phyloP scores from a whole-genome alignment of 1,140 invertebrate species.

The Brachionus koreanus region DNA sequence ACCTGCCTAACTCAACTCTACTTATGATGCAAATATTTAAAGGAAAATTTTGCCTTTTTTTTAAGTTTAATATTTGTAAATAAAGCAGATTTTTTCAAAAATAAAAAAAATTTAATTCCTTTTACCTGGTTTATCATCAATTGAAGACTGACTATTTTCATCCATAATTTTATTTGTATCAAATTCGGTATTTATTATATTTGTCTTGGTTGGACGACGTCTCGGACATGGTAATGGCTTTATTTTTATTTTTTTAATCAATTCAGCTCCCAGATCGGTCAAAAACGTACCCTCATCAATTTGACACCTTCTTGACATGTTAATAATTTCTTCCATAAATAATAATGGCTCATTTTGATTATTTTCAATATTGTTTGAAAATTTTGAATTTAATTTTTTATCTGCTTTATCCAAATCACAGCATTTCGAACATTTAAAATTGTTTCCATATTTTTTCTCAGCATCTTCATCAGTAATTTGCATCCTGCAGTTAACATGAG shows the following conservation, averaged over 20 bases:
- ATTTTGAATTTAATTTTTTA: neutral
- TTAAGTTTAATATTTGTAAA: no score
- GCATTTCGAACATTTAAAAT: slow-evolving; percentile 24
- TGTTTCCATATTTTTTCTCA: slow-evolving; percentile 27
- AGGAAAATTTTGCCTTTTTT: no score
- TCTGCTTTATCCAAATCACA: neutral
- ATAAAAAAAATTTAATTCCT: neutral
- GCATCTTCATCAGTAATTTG: slow-evolving; percentile 41
- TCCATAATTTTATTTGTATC: slow-evolving; percentile 18
- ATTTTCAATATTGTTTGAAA: neutral
- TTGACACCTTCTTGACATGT: neutral
- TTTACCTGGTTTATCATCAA: slow-evolving; percentile 29
- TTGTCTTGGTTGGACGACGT: neutral
- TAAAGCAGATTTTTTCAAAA: no score
- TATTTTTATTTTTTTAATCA: slow-evolving; percentile 29
- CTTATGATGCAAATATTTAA: no score
- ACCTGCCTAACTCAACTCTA: no score
- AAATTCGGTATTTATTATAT: neutral
- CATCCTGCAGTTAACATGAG: slow-evolving; percentile 23
- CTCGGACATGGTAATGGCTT: slow-evolving; percentile 15
- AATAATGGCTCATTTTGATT: slow-evolving; percentile 12
- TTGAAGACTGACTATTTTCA: slow-evolving; percentile 34
- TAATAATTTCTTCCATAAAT: slow-evolving; percentile 30
- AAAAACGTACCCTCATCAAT: slow-evolving; percentile 27
- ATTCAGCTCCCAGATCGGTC: slow-evolving; percentile 20